A percentile compares a stretch with the other conserved stretches of the same genome.
phyloP scores from a whole-genome alignment of 2,113 vertebrate species.

The Cyphomyrus plagiostoma region DNA sequence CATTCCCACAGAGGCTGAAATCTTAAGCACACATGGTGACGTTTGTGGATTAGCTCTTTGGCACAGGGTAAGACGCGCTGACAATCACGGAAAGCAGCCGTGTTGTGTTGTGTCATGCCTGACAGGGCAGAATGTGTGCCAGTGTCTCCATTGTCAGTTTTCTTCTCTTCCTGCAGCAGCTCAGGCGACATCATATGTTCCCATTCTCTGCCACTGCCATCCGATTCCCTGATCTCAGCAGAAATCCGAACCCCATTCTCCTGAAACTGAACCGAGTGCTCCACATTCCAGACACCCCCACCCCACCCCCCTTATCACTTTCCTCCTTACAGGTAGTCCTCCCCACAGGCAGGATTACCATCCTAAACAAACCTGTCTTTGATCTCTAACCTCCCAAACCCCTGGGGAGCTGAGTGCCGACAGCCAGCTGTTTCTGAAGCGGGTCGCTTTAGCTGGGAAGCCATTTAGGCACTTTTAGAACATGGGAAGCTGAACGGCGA shows the following conservation, averaged over 20 bases:
- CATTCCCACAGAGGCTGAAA: background rate
- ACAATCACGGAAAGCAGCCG: background rate
- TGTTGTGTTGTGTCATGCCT: background rate
- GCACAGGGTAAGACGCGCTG: background rate
- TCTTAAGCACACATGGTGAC: background rate
- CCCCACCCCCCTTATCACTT: background rate
- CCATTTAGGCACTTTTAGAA: background rate
- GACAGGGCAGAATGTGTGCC: background rate
- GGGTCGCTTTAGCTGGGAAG: background rate
- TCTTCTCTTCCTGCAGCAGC: constrained; percentile 36
- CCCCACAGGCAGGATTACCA: background rate
- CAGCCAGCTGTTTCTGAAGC: background rate
- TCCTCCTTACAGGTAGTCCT: background rate
- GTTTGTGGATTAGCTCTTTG: background rate
- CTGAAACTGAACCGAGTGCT: background rate
- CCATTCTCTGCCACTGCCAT: constrained; percentile 39
- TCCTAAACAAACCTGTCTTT: constrained; percentile 11
- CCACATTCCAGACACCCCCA: background rate
- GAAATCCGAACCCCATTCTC: constrained; percentile 18
- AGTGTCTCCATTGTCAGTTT: constrained; percentile 40
- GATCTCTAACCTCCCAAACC: background rate
- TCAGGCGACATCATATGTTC: constrained; percentile 51
- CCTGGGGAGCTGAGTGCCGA: background rate
- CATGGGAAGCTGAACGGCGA: background rate
- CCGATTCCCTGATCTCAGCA: constrained; percentile 37